Base-by-base conservation (phyloP, 2,888 invertebrate genomes). In the Torymus auratus region DNA sequence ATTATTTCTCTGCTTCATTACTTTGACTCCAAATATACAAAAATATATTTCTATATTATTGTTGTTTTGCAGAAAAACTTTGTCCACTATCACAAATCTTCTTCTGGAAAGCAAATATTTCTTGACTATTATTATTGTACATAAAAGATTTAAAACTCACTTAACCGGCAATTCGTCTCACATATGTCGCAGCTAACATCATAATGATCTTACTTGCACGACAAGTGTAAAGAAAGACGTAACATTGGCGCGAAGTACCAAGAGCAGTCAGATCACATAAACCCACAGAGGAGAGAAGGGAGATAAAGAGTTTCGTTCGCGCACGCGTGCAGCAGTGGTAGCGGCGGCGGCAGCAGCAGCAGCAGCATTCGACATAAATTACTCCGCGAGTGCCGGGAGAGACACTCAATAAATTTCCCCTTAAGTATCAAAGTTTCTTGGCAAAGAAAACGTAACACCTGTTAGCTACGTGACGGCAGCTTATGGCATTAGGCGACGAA, bases 341-440 rank as follows among this genome's bases (percentile, higher is more conserved):
- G 28, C 7, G 7, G 28, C 28, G 7, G 28, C 28, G 7, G 28
- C 28, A 2, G 28, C 28, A 28, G 28, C 28, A 28, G 28, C 28
- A 28, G 65, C 28, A 64, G 67, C 71, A 78, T 75, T 81, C 61
- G 71, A 84, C 82, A 84, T 86, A 85, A 87, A 86, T 87, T 87
- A 86, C 85, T 84, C 55, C 64, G 69, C 50, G 61, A n/a, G 14
- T 50, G 64, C 13, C 41, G 55, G n/a, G 67, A 78, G 80, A 80
- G 83, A 56, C 82, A 84, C 83, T 84, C 87, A 84, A 88, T 89
- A 88, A 87, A 88, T 88, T 88, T 86, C 84, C 79, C 81, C 84
- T 84, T 86, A 88, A 89, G 88, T 88, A 88, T 87, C 86, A 88
- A 88, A 89, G 85, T 89, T 89, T 84, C 82, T 81, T 82, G 83